Percentiles rank a stretch among this genome's conserved stretches.
Evolutionary conservation across 2,888 invertebrate genomes (phyloP).

Genomic region (Heliconius erato): DNA sequence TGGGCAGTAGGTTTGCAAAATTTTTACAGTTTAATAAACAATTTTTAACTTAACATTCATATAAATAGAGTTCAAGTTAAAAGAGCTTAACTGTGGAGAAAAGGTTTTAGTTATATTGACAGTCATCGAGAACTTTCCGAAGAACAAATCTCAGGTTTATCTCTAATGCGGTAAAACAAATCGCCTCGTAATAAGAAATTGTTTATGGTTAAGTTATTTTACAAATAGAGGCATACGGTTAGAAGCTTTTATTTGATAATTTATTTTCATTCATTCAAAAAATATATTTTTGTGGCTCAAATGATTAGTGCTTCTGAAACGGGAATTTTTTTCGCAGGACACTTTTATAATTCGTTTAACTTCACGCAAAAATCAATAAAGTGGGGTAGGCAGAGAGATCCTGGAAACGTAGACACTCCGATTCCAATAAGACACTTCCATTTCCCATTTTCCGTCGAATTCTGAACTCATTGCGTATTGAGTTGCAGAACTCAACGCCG

Average conservation of each 20-base stretch:
- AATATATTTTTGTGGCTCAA: no score
- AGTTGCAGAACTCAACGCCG: not conserved
- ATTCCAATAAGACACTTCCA: not conserved
- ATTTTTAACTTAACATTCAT: constrained; percentile 61
- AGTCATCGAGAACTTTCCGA: constrained; percentile 47
- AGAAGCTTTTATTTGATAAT: no score
- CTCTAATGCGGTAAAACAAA: constrained; percentile 48
- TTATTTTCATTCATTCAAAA: no score
- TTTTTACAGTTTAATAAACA: constrained; percentile 60
- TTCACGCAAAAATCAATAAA: no score
- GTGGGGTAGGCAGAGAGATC: not conserved
- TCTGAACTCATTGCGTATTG: not conserved
- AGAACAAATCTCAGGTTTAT: constrained; percentile 50
- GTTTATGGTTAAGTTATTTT: constrained; percentile 33
- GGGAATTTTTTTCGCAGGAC: no score
- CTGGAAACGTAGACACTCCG: no score
- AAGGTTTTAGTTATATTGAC: constrained; percentile 47
- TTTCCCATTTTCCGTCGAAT: not conserved
- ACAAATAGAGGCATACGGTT: not conserved
- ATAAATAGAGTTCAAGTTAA: constrained; percentile 55
- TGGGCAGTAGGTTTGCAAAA: constrained; percentile 74
- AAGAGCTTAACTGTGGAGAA: constrained; percentile 20
- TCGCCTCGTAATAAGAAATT: constrained; percentile 42
- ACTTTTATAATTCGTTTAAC: no score
- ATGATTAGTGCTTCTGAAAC: no score